phyloP scores from a whole-genome alignment of 2,888 invertebrate genomes.

The Asteroscopus sphinx region DNA sequence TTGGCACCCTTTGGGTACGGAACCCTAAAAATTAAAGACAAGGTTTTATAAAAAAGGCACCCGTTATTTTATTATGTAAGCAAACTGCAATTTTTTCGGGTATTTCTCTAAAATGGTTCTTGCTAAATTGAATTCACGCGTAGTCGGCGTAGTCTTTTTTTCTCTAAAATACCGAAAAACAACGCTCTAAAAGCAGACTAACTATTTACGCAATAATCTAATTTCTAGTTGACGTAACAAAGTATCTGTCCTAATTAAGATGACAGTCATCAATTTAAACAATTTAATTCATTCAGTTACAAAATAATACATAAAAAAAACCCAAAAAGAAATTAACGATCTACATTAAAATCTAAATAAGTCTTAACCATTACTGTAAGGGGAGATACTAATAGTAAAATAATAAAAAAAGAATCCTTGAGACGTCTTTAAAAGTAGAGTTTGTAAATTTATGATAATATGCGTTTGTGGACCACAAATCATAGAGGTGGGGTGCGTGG shows the following conservation, averaged over 20 bases:
- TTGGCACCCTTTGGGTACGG: too few species aligned
- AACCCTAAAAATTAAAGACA: too few species aligned
- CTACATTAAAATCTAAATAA: conserved; percentile 52
- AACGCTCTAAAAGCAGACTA: not conserved
- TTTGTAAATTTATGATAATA: conserved; percentile 77
- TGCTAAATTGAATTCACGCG: too few species aligned
- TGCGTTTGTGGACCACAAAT: conserved; percentile 59
- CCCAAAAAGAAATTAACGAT: conserved; percentile 43
- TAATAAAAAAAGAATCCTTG: conserved; percentile 62
- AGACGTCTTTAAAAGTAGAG: conserved; percentile 65
- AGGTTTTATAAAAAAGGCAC: too few species aligned
- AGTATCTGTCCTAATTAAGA: not conserved
- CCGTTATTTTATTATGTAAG: too few species aligned
- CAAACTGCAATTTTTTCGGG: too few species aligned
- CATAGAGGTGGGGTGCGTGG: conserved; percentile 62
- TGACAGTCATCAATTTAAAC: not conserved
- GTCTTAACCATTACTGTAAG: conserved; percentile 33
- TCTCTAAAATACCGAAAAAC: not conserved
- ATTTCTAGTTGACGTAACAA: not conserved
- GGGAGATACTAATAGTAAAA: conserved; percentile 51
- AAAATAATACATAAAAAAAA: conserved; percentile 31
- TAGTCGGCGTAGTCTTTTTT: not conserved
- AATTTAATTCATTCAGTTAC: conserved; percentile 19
- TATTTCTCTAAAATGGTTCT: too few species aligned
- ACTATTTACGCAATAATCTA: not conserved